Percentiles rank a stretch among this genome's conserved stretches.
Conservation (phyloP, 2,113 vertebrate genomes). For the Pangasianodon gigas region DNA sequence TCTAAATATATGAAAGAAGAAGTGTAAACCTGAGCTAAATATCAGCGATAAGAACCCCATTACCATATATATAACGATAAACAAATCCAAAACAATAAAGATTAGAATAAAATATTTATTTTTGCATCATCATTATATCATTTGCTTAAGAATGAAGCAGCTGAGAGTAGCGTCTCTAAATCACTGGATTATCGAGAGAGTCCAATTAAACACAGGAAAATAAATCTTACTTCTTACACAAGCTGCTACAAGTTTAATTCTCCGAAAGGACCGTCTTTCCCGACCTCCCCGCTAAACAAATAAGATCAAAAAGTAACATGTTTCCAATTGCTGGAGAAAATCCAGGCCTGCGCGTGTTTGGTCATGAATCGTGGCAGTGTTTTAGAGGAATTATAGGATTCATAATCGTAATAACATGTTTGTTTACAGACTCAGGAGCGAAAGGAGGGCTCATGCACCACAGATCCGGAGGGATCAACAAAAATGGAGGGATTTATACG, state of each 20-base stretch:
- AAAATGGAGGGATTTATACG: conserved; percentile 7
- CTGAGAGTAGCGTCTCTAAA: background rate
- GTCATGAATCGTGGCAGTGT: background rate
- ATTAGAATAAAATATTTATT: background rate
- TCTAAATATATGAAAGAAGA: background rate
- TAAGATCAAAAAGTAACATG: background rate
- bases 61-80: background rate
- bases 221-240: background rate
- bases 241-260: background rate
- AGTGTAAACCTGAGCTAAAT: background rate
- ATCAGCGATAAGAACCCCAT: background rate
- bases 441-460: background rate
- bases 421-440: conserved; percentile 26
- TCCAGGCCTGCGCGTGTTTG: background rate
- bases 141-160: background rate
- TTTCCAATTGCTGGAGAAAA: background rate
- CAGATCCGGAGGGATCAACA: background rate
- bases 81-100: background rate
- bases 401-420: conserved; percentile 6
- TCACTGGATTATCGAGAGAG: background rate
- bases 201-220: background rate
- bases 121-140: fast-evolving
- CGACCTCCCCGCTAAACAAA: background rate
- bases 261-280: too few species aligned
- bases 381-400: conserved; percentile 17